Evolutionary conservation across 2,113 vertebrate species (phyloP), one percentile per base, ranked within the genome.

Genomic region (Scomber scombrus): DNA sequence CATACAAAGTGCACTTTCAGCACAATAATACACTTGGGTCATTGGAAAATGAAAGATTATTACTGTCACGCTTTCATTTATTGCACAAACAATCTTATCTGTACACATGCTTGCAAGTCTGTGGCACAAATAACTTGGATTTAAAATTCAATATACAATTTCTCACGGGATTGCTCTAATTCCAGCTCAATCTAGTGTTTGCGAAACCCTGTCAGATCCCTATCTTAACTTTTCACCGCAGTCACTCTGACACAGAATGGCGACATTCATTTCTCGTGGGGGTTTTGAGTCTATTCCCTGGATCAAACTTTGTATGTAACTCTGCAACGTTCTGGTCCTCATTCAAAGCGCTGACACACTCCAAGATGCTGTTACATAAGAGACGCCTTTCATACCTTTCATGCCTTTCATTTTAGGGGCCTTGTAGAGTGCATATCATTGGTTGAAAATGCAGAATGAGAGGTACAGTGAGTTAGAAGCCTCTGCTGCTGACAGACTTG

Each of bases 241-340:
- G 78, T 67, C 57, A 29, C 54, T 65, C 54, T 3, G 51, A 52
- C 40, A 31, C 40, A 54, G 69, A 56, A 12, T 3, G 23, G 55
- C 75, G 51, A 49, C 18, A 4, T 60, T 73, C 0, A 81, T 68
- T 81, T 80, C 79, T 88, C 71, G 18, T 19, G 78, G 56, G 75
- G 74, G 15, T 40, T 75, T 65, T 60, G 56, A 74, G 71, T 62
- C 54, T 75, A 58, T 85, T 81, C 62, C 74, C 23, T 15, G 23
- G 60, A 76, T 88, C 80, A 86, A 90, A 90, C 79, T 91, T 91
- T 85, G 62, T 63, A 50, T 23, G 51, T 79, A 84, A 90, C 85
- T 86, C 75, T 72, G 43, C 49, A 74, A 71, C 45, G 50, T 56
- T 79, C 19, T 21, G 4, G 47, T 84, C 74, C 50, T 31, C 2